These are phyloP conservation scores for Phrynocephalus versicolor DNA, from an alignment of 2,113 vertebrate species.

Conservation along the genomic window DNA sequence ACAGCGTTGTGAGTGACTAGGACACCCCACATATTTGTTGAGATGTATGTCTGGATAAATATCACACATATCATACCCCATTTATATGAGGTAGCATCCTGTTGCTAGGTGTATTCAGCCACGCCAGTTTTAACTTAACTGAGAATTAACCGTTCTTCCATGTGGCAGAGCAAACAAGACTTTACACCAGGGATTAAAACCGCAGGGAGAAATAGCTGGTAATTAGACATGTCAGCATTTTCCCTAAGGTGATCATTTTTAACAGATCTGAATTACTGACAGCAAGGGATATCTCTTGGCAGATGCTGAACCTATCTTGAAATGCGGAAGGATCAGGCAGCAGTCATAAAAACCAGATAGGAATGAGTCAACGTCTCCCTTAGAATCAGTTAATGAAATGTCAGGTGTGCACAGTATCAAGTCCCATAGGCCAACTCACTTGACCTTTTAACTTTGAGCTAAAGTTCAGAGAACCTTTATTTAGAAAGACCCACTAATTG, in stretches of 20 bases:
- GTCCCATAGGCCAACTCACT: not conserved
- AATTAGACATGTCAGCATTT: conserved; percentile 64
- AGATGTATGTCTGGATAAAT: conserved; percentile 33
- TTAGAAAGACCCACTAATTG: not conserved
- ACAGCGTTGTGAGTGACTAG: not conserved
- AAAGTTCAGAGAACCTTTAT: conserved; percentile 12
- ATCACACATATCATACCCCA: not conserved
- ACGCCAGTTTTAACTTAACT: conserved; percentile 14
- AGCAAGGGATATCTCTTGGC: conserved; percentile 14
- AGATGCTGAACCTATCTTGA: not conserved
- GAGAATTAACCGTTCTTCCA: conserved; percentile 22
- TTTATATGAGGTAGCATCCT: conserved; percentile 27
- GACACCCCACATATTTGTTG: not conserved
- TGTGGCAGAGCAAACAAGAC: conserved; percentile 15
- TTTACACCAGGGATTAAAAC: conserved; percentile 49
- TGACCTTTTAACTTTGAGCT: conserved; percentile 24
- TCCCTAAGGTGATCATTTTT: conserved; percentile 40
- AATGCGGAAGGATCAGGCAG: conserved; percentile 8
- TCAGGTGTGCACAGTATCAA: conserved; percentile 9
- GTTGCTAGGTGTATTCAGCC: conserved; percentile 36
- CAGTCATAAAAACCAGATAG: not conserved
- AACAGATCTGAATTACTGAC: conserved; percentile 57
- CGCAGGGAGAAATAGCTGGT: conserved; percentile 47
- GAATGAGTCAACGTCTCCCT: not conserved
- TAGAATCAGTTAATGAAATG: conserved; percentile 30